Conservation (phyloP, 2,113 vertebrate species). For the Lamprotornis superbus region DNA sequence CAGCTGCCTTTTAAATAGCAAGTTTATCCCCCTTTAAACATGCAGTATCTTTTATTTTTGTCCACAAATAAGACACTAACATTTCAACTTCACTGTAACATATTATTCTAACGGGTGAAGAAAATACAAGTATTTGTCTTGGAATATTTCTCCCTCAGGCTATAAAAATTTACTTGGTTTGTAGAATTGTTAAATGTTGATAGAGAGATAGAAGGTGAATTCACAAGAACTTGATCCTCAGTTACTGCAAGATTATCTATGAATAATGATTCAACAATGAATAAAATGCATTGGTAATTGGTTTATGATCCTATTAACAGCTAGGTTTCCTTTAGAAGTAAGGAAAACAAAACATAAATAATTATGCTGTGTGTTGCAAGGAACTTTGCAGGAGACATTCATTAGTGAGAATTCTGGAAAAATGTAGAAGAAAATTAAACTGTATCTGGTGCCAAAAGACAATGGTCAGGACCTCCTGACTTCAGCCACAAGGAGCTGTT, state of each 20-base stretch:
- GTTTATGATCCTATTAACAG: neutral
- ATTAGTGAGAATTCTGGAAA: neutral
- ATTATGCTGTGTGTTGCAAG: neutral
- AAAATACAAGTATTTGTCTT: neutral
- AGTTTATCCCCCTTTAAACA: neutral
- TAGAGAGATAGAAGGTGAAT: neutral
- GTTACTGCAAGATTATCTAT: neutral
- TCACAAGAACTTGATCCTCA: neutral
- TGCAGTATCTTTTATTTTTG: neutral
- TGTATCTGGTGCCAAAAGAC: neutral
- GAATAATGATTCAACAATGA: neutral
- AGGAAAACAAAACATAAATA: neutral
- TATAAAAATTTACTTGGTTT: neutral
- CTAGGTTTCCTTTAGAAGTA: neutral
- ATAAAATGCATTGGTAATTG: neutral
- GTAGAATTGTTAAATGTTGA: neutral
- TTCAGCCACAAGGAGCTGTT: neutral
- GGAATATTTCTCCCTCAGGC: neutral
- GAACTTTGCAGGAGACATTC: neutral
- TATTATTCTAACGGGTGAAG: neutral
- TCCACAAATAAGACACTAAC: neutral
- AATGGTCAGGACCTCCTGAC: neutral
- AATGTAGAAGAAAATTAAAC: neutral
- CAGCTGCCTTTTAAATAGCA: neutral
- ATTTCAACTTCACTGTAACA: neutral